A percentile compares a stretch with the other conserved stretches of the same genome.
Evolutionary conservation across 1,140 invertebrate genomes (phyloP).

Genomic region (Drosophila leontia): DNA sequence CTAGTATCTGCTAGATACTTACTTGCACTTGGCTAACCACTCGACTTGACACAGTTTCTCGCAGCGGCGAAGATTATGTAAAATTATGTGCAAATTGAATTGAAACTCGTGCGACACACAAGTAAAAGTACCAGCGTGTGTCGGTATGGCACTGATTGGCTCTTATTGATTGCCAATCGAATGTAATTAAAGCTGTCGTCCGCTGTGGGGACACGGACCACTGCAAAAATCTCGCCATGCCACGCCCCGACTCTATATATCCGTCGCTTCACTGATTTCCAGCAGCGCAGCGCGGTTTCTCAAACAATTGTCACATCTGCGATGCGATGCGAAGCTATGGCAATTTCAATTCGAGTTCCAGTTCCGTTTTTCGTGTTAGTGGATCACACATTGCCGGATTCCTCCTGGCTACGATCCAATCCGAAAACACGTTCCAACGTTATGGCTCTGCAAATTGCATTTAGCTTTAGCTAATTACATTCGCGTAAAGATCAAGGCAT

Average conservation of each 20-base stretch:
- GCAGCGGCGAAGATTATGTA: conserved; percentile 45
- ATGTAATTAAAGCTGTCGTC: conserved; percentile 65
- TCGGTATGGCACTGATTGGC: conserved; percentile 62
- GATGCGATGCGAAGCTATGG: conserved; percentile 1
- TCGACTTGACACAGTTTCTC: conserved; percentile 42
- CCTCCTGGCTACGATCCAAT: conserved; percentile 6
- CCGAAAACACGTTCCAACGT: conserved; percentile 55
- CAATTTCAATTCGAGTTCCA: conserved; percentile 26
- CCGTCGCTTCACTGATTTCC: conserved; percentile 50
- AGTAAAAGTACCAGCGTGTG: conserved; percentile 56
- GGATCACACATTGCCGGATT: conserved; percentile 38
- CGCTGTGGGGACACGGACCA: conserved; percentile 60
- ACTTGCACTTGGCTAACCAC: conserved; percentile 30
- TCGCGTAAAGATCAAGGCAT: conserved; percentile 57
- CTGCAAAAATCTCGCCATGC: conserved; percentile 56
- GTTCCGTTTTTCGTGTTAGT: conserved; percentile 41
- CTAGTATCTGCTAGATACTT: conserved; percentile 37
- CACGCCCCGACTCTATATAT: conserved; percentile 19
- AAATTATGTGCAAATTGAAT: conserved; percentile 53
- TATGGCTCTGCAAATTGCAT: conserved; percentile 66
- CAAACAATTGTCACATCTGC: conserved; percentile 60
- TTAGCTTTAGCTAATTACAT: conserved; percentile 58
- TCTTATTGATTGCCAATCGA: conserved; percentile 81
- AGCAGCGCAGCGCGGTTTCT: conserved; percentile 22
- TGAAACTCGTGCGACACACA: conserved; percentile 42